Base-by-base conservation (phyloP, 35 echinoderm and acorn worm species). In the Nesometra sesokonis region DNA sequence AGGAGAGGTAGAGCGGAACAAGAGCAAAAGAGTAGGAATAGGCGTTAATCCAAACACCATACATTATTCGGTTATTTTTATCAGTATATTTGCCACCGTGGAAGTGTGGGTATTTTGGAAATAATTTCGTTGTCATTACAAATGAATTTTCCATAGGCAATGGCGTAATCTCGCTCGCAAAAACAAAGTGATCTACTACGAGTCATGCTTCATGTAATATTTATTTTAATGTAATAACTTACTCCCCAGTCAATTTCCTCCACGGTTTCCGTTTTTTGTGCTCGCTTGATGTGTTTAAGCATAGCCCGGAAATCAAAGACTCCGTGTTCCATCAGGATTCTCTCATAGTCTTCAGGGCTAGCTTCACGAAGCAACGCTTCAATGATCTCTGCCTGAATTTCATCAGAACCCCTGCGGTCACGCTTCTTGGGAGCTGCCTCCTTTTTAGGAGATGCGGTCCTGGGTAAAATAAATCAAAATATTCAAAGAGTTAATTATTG, bases 271-370 rank as follows among this genome's bases (percentile, higher is more conserved):
- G 81, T 37, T 39, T 30, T 30, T 17, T 35, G 27, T 30, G 35
- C 27, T 83, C 81, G 37, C 27, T 99, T 82, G 32, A 93, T 46
- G 35, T 91, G 89, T 57, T 93, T 99, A 23, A 94, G 85, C 81
- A 99, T 99, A 76, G 86, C 96, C 29, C 96, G 84, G 90, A 99
- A 97, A 35, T 99, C 96, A 89, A 80, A 92, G 81, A 99, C 91
- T 37, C 96, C 95, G 84, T 93, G 91, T 86, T 94, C 80, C 82
- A 86, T 93, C 23, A 99, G 83, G 5, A 93, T 88, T 30, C 57
- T 89, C 67, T 99, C 96, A 76, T 94, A 99, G 57, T 99, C 92
- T 76, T 99, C 94, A 11, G 96, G 96, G 32, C 92, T 57, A 0
- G 89, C 86, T 47, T 87, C 91, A 17, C 37, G 39, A 17, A 97